These are phyloP conservation scores for Galerucella calmariensis DNA, from an alignment of 2,888 invertebrate species.

Conservation along the genomic window DNA sequence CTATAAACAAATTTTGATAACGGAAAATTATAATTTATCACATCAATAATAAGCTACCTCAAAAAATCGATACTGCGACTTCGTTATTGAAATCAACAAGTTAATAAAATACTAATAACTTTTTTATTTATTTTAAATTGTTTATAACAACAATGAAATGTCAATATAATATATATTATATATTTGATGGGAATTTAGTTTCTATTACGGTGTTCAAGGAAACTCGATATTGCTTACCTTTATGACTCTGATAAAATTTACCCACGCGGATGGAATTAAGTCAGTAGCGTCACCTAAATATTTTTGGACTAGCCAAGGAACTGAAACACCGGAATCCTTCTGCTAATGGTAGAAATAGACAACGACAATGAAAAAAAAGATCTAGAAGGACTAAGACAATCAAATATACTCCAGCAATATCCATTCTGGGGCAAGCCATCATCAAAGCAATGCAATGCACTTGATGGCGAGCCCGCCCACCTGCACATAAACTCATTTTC, in stretches of 20 bases:
- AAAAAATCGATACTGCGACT: not conserved
- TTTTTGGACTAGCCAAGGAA: not conserved
- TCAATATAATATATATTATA: not conserved
- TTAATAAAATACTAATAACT: not conserved
- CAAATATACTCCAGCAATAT: no score
- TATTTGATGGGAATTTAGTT: conserved; percentile 3
- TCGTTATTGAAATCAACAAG: not conserved
- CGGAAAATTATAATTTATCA: not conserved
- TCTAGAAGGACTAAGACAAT: no score
- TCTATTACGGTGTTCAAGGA: not conserved
- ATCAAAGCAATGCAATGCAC: no score
- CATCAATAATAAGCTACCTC: not conserved
- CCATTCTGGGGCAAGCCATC: no score
- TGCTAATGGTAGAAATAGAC: no score
- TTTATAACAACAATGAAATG: conserved; percentile 10
- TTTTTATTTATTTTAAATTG: conserved; percentile 1
- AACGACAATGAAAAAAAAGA: no score
- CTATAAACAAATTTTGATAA: not conserved
- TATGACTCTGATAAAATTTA: not conserved
- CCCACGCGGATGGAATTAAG: not conserved
- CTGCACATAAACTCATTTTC: no score
- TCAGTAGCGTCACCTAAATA: conserved; percentile 1
- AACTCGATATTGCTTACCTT: not conserved
- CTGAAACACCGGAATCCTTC: no score
- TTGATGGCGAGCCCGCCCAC: no score